phyloP scores from a whole-genome alignment of 2,888 invertebrate species.

The Epinotia demarniana region DNA sequence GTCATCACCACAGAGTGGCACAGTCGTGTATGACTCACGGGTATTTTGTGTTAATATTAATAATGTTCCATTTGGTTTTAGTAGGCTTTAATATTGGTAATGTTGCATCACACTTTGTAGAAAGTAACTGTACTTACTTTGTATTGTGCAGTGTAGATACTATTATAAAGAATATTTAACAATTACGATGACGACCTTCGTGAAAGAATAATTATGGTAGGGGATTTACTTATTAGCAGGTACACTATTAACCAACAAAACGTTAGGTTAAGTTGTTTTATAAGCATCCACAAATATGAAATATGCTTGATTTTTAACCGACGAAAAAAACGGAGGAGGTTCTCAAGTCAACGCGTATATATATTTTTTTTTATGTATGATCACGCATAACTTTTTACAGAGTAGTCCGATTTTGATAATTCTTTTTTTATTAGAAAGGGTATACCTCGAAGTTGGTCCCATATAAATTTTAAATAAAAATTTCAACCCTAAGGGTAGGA shows the following conservation, averaged over 20 bases:
- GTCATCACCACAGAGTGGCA: slow-evolving; percentile 23
- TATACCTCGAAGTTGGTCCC: too few relatives aligned
- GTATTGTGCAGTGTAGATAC: background rate
- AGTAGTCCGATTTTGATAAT: too few relatives aligned
- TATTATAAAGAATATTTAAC: too few relatives aligned
- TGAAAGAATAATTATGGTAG: background rate
- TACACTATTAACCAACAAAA: background rate
- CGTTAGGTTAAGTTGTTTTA: background rate
- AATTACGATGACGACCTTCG: background rate
- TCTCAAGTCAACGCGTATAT: too few relatives aligned
- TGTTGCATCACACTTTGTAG: slow-evolving; percentile 4
- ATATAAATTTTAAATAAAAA: too few relatives aligned
- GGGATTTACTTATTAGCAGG: background rate
- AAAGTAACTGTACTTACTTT: background rate
- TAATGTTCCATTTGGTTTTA: background rate
- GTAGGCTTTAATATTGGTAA: slow-evolving; percentile 4
- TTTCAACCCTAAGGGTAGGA: too few relatives aligned
- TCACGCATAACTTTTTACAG: too few relatives aligned
- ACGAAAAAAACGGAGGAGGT: too few relatives aligned
- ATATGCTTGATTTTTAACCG: too few relatives aligned
- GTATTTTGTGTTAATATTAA: slow-evolving; percentile 10
- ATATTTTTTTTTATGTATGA: too few relatives aligned
- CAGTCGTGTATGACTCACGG: slow-evolving; percentile 1
- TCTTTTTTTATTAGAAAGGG: too few relatives aligned
- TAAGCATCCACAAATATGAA: too few relatives aligned